Percentiles rank a stretch among this genome's conserved stretches.
These are phyloP conservation scores for Oreochromis spilurus DNA, from an alignment of 2,113 vertebrate genomes.

Conservation along the genomic window DNA sequence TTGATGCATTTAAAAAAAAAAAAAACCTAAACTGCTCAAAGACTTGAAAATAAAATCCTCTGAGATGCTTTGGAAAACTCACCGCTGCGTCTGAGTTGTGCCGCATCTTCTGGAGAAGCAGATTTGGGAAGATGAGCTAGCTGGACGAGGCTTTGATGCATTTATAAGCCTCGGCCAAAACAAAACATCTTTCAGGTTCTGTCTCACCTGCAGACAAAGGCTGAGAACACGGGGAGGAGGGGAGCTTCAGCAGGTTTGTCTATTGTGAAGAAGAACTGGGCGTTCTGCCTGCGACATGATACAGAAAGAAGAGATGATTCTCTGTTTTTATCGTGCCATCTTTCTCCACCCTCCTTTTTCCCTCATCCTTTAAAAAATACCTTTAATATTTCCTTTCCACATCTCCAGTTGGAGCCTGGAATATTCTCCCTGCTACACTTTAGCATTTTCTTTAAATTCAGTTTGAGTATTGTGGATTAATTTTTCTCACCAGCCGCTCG, in stretches of 20 bases:
- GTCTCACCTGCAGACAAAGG: slow-evolving; percentile 52
- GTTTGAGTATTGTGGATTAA: not conserved
- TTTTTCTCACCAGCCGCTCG: not conserved
- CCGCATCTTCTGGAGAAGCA: slow-evolving; percentile 21
- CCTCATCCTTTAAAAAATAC: not conserved
- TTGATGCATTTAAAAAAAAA: not conserved
- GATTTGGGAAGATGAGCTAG: slow-evolving; percentile 15
- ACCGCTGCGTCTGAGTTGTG: slow-evolving; percentile 22
- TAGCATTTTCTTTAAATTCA: not conserved
- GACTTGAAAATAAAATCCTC: not conserved
- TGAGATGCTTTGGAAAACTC: slow-evolving; percentile 22
- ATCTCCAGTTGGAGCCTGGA: not conserved
- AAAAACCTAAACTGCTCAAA: not conserved
- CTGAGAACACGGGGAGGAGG: not conserved
- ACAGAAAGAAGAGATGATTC: slow-evolving; percentile 28
- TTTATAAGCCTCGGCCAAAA: slow-evolving; percentile 63
- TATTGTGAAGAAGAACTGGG: slow-evolving; percentile 49
- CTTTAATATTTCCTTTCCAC: not conserved
- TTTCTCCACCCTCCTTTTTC: not conserved
- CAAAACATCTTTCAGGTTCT: slow-evolving; percentile 7
- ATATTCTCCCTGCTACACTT: not conserved
- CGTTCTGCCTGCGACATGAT: slow-evolving; percentile 19
- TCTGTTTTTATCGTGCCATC: slow-evolving; percentile 20
- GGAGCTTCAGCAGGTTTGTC: not conserved
- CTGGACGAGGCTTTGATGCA: slow-evolving; percentile 2